Conservation (phyloP, 2,888 invertebrate genomes). For the Eupeodes latifasciatus region DNA sequence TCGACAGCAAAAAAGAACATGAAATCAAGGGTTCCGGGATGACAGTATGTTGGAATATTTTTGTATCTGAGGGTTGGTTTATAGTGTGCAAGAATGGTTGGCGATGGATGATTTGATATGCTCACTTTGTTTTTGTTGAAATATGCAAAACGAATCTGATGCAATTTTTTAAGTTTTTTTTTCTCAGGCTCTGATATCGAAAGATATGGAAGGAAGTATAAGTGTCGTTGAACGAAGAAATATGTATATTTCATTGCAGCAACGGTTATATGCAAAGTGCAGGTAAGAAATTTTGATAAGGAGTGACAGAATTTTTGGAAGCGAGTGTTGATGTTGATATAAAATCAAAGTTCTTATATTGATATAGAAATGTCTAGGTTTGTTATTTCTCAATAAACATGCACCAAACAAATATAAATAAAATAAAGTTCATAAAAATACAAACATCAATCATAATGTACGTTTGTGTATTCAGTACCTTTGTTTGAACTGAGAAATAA, state of each 20-base stretch:
- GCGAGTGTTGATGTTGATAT: neutral
- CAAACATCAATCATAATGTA: neutral
- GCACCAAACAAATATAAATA: neutral
- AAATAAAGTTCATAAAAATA: neutral
- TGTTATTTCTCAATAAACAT: neutral
- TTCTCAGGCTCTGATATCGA: neutral
- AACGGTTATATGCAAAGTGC: neutral
- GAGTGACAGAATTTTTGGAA: neutral
- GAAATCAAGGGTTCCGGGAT: slow-evolving; percentile 5
- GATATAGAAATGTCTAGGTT: neutral
- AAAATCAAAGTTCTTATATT: neutral
- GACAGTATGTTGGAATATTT: neutral
- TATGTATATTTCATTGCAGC: slow-evolving; percentile 25
- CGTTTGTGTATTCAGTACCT: too few species aligned
- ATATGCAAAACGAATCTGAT: slow-evolving; percentile 53
- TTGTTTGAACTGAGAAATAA: neutral
- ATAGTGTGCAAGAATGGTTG: neutral
- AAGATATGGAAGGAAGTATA: neutral
- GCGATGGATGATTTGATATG: slow-evolving; percentile 37
- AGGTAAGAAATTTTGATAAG: neutral
- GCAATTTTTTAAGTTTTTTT: slow-evolving; percentile 22
- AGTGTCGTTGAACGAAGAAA: slow-evolving; percentile 9
- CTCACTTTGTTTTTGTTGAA: slow-evolving; percentile 58
- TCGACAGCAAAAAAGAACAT: slow-evolving; percentile 20
- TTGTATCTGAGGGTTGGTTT: too few species aligned